A percentile compares a stretch with the other conserved stretches of the same genome.
Conservation (phyloP, 2,797 vertebrate genomes). For the Onychomys arenicola region DNA sequence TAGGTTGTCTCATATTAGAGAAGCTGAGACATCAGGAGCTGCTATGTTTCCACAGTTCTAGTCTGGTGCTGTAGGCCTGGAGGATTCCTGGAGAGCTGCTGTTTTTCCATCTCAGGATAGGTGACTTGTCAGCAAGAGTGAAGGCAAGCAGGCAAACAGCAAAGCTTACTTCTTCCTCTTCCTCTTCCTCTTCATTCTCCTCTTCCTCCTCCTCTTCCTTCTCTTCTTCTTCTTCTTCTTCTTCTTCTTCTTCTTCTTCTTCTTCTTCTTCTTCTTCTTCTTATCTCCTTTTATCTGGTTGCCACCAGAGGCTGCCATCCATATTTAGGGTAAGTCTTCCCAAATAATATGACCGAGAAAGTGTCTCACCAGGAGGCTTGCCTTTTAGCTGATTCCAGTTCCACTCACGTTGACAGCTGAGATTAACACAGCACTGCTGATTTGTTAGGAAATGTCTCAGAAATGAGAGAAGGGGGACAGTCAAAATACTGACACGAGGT, state of each 20-base stretch:
- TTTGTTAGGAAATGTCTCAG: neutral
- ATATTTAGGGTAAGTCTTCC: neutral
- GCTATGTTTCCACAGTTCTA: neutral
- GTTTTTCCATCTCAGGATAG: neutral
- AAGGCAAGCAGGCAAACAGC: neutral
- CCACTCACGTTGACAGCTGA: neutral
- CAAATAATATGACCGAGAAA: neutral
- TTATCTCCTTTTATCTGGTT: neutral
- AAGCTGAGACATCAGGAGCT: neutral
- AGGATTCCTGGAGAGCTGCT: neutral
- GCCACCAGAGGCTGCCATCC: neutral
- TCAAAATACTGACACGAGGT: neutral
- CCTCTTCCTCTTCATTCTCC: too few relatives aligned
- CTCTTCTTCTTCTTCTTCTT: too few relatives aligned
- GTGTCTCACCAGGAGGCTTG: neutral
- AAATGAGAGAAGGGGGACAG: neutral
- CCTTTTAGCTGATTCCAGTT: neutral
- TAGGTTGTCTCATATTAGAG: neutral
- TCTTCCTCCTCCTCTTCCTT: too few relatives aligned
- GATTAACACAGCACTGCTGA: neutral
- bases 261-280: too few relatives aligned
- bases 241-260: too few relatives aligned
- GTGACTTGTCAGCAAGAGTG: neutral
- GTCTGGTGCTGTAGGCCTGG: neutral
- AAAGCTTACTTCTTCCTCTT: neutral